These are phyloP conservation scores for Plagodis pulveraria DNA, from an alignment of 2,888 invertebrate species.

Conservation along the genomic window DNA sequence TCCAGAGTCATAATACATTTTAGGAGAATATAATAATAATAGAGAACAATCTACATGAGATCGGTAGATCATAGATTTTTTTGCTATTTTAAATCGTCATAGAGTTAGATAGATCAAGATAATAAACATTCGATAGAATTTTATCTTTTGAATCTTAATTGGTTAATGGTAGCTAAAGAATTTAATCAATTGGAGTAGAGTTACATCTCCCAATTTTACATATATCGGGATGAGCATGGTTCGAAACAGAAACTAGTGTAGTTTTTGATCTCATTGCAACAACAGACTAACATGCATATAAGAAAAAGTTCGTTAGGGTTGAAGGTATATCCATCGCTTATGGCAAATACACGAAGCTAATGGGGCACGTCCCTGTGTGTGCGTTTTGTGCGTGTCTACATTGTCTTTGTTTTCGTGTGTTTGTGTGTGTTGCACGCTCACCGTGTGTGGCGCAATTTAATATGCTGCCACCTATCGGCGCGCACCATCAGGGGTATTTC, in stretches of 20 bases:
- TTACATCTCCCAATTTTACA: slow-evolving; percentile 66
- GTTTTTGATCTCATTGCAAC: slow-evolving; percentile 57
- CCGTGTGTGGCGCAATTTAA: slow-evolving; percentile 82
- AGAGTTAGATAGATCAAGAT: slow-evolving; percentile 58
- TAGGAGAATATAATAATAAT: slow-evolving; percentile 47
- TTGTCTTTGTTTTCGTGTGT: slow-evolving; percentile 85
- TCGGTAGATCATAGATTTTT: slow-evolving; percentile 60
- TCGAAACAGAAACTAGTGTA: slow-evolving; percentile 61
- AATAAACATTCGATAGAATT: slow-evolving; percentile 57
- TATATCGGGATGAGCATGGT: slow-evolving; percentile 78
- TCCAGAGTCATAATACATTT: slow-evolving; percentile 49
- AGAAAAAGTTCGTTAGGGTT: slow-evolving; percentile 35
- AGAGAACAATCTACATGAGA: slow-evolving; percentile 55
- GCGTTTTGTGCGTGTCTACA: slow-evolving; percentile 84
- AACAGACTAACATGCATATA: slow-evolving; percentile 45
- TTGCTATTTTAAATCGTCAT: slow-evolving; percentile 51
- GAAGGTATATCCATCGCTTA: slow-evolving; percentile 61
- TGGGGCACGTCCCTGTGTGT: slow-evolving; percentile 77
- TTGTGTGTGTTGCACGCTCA: slow-evolving; percentile 86
- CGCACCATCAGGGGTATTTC: slow-evolving; percentile 93
- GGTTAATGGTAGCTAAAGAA: slow-evolving; percentile 64
- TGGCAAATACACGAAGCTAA: slow-evolving; percentile 83
- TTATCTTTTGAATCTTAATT: slow-evolving; percentile 59
- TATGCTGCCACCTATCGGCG: slow-evolving; percentile 81
- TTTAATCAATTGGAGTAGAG: slow-evolving; percentile 56